phyloP scores from a whole-genome alignment of 1,140 invertebrate species.

The Monomorium pharaonis region DNA sequence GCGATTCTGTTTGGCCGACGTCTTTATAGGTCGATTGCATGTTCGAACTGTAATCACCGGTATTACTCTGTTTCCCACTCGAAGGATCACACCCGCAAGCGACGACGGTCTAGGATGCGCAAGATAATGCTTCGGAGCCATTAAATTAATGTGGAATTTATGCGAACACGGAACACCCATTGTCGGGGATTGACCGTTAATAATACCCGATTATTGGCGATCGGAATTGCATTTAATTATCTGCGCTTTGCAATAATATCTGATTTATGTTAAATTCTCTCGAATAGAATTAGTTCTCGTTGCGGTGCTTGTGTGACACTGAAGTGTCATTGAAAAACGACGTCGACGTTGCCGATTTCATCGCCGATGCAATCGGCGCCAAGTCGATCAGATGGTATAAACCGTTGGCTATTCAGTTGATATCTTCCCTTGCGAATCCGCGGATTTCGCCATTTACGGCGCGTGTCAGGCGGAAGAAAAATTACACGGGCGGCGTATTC shows the following conservation, averaged over 20 bases:
- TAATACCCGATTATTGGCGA: conserved; percentile 47
- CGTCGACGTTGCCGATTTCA: not conserved
- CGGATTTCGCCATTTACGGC: not conserved
- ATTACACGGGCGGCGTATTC: conserved; percentile 14
- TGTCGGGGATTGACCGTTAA: conserved; percentile 35
- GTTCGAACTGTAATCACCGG: conserved; percentile 14
- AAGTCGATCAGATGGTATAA: not conserved
- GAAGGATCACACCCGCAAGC: conserved; percentile 8
- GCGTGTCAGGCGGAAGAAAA: conserved; percentile 21
- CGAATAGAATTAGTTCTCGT: conserved; percentile 16
- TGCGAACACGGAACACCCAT: conserved; percentile 18
- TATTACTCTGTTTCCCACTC: conserved; percentile 35
- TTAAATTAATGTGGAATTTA: conserved; percentile 56
- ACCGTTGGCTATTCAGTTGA: not conserved
- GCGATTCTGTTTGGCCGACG: conserved; percentile 18
- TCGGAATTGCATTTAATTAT: conserved; percentile 58
- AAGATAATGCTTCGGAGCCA: conserved; percentile 42
- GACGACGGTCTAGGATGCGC: conserved; percentile 15
- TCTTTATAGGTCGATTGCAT: conserved; percentile 1
- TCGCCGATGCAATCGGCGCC: not conserved
- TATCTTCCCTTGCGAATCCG: not conserved
- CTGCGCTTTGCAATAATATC: conserved; percentile 39
- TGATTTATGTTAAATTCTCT: conserved; percentile 36
- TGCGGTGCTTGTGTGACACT: not conserved
- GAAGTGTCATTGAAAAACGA: not conserved